A percentile compares a stretch with the other conserved stretches of the same genome.
Conservation (phyloP, 2,797 vertebrate genomes). For the Microctenopoma stevenorrisi region DNA sequence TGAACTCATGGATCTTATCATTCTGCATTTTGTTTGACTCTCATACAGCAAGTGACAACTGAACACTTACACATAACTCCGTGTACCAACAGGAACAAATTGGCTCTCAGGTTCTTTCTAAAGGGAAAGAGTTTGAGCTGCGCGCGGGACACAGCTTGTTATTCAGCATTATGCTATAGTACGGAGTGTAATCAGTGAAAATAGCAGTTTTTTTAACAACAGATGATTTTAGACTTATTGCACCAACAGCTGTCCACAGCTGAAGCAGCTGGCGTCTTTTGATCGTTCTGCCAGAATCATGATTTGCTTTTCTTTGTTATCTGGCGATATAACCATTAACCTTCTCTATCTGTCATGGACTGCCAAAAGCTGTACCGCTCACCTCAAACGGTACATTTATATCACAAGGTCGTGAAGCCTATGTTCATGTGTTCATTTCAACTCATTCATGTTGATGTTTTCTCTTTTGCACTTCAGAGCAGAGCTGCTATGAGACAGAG, state of each 20-base stretch:
- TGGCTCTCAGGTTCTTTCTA: constrained; percentile 21
- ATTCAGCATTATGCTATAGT: constrained; percentile 14
- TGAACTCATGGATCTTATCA: constrained; percentile 8
- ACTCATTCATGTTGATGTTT: constrained; percentile 2
- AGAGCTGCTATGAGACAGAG: neutral
- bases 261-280: constrained; percentile 47
- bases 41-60: constrained; percentile 23
- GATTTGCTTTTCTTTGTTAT: constrained; percentile 33
- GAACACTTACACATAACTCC: constrained; percentile 28
- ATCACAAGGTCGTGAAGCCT: neutral
- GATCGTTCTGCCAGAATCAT: constrained; percentile 42
- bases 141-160: constrained; percentile 21
- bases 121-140: constrained; percentile 21
- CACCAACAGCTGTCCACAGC: constrained; percentile 40
- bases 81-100: constrained; percentile 27
- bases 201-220: constrained; percentile 13
- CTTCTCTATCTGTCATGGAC: constrained; percentile 25
- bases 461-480: constrained; percentile 34
- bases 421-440: constrained; percentile 19
- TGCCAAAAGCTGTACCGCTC: constrained; percentile 24
- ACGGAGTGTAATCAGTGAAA: constrained; percentile 27
- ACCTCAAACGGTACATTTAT: constrained; percentile 19
- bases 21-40: constrained; percentile 10
- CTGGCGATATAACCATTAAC: constrained; percentile 41
- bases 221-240: constrained; percentile 30